Percentiles rank a stretch among this genome's conserved stretches.
These are phyloP conservation scores for Cryptotermes secundus DNA, from an alignment of 1,140 invertebrate genomes.

Conservation along the genomic window DNA sequence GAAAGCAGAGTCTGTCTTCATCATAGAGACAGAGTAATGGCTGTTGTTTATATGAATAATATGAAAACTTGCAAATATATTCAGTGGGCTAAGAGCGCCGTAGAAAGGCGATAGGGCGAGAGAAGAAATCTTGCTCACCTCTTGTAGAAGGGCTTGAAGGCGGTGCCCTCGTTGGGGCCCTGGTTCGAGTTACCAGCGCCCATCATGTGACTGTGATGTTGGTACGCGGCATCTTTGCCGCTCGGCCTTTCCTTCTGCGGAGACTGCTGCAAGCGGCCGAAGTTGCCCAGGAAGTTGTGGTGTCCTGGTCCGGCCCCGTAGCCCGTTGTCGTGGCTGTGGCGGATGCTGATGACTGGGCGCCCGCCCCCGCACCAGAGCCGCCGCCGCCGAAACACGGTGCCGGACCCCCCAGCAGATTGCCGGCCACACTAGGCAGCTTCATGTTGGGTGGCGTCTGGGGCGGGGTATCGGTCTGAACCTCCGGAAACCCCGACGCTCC, in stretches of 20 bases:
- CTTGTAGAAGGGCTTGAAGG: constrained; percentile 86
- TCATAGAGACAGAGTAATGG: too few relatives aligned
- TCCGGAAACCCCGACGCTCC: constrained; percentile 69
- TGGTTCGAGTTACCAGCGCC: constrained; percentile 26
- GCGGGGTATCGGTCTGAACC: constrained; percentile 87
- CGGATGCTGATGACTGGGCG: constrained; percentile 36
- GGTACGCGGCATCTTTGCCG: constrained; percentile 29
- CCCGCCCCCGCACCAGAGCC: background rate
- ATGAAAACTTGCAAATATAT: too few relatives aligned
- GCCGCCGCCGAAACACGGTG: constrained; percentile 47
- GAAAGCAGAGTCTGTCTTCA: too few relatives aligned
- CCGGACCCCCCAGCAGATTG: constrained; percentile 57
- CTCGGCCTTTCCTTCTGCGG: constrained; percentile 34
- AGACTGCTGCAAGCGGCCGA: constrained; percentile 33
- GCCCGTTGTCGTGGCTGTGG: constrained; percentile 44
- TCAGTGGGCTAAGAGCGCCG: too few relatives aligned
- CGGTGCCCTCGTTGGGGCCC: constrained; percentile 54
- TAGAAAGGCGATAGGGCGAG: too few relatives aligned
- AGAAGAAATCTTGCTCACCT: constrained; percentile 71
- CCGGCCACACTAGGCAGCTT: constrained; percentile 74
- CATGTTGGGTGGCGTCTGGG: constrained; percentile 89
- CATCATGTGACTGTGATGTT: constrained; percentile 31
- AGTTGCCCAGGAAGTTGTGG: constrained; percentile 31
- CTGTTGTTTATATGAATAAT: too few relatives aligned
- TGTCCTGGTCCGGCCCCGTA: background rate